Percentiles rank a stretch among this genome's conserved stretches.
Evolutionary conservation across 2,113 vertebrate species (phyloP).

Genomic region (Nannospalax galili): DNA sequence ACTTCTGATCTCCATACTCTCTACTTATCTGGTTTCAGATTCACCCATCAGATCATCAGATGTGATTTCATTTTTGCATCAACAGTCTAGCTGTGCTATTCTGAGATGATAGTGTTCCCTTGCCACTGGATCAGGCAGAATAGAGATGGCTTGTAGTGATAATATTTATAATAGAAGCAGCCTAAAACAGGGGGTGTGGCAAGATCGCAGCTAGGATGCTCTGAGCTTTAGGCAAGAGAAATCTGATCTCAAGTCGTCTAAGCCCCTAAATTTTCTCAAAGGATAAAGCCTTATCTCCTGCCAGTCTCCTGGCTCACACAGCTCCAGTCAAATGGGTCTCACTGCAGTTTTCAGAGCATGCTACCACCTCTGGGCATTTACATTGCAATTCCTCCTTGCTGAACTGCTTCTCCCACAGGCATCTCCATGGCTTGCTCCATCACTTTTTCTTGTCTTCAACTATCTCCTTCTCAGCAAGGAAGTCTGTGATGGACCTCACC

Average conservation of each 20-base stretch:
- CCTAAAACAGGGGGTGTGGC: neutral
- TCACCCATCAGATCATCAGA: neutral
- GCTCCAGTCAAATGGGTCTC: neutral
- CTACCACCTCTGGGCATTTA: neutral
- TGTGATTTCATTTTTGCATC: neutral
- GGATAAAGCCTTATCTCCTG: neutral
- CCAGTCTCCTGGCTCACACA: neutral
- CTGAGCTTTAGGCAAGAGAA: neutral
- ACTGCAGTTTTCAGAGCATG: neutral
- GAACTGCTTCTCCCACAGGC: neutral
- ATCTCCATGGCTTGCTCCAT: neutral
- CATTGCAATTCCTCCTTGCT: neutral
- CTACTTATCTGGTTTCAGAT: neutral
- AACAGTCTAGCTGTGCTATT: rapidly evolving
- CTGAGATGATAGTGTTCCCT: neutral
- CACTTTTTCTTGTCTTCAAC: neutral
- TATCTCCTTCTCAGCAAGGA: neutral
- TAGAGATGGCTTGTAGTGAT: neutral
- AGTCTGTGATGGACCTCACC: neutral
- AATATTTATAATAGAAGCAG: neutral
- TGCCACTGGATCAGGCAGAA: neutral
- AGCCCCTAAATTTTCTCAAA: neutral
- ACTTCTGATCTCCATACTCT: neutral
- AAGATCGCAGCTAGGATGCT: neutral
- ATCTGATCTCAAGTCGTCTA: neutral